Evolutionary conservation across 2,797 vertebrate species (phyloP).

Genomic region (Oryzias dopingdopingensis): DNA sequence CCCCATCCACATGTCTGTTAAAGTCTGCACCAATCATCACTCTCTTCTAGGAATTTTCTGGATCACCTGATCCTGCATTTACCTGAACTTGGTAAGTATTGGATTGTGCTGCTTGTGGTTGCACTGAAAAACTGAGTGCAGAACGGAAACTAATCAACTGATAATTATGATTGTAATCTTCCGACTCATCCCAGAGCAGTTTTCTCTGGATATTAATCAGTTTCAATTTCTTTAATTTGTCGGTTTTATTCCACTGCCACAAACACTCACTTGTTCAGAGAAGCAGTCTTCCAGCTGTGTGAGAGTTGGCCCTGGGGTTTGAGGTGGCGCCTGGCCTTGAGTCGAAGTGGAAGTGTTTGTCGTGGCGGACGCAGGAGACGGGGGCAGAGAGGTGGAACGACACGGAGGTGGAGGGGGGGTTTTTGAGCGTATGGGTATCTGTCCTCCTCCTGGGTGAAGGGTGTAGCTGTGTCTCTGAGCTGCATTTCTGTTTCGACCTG

Average conservation of each 20-base stretch:
- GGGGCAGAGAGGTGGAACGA: slow-evolving; percentile 88
- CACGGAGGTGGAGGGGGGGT: slow-evolving; percentile 80
- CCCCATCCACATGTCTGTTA: too few relatives aligned
- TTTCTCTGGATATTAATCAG: too few relatives aligned
- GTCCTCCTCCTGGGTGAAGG: slow-evolving; percentile 67
- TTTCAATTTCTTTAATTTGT: too few relatives aligned
- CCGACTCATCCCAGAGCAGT: too few relatives aligned
- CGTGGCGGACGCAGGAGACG: slow-evolving; percentile 71
- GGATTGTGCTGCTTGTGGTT: too few relatives aligned
- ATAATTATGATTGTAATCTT: too few relatives aligned
- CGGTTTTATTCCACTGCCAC: background rate
- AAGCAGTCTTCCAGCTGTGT: slow-evolving; percentile 98
- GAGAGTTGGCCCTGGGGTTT: slow-evolving; percentile 81
- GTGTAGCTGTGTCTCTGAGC: slow-evolving; percentile 74
- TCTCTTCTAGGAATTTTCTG: too few relatives aligned
- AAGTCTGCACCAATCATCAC: too few relatives aligned
- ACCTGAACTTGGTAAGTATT: too few relatives aligned
- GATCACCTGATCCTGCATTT: too few relatives aligned
- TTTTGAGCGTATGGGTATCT: slow-evolving; percentile 76
- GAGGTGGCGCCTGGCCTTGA: slow-evolving; percentile 68
- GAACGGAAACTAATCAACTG: too few relatives aligned
- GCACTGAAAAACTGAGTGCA: too few relatives aligned
- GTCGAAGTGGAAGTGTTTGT: slow-evolving; percentile 8
- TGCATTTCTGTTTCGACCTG: slow-evolving; percentile 55
- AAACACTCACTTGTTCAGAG: slow-evolving; percentile 80